Evolutionary conservation across 2,113 vertebrate species (phyloP).

Genomic region (Progne subis): DNA sequence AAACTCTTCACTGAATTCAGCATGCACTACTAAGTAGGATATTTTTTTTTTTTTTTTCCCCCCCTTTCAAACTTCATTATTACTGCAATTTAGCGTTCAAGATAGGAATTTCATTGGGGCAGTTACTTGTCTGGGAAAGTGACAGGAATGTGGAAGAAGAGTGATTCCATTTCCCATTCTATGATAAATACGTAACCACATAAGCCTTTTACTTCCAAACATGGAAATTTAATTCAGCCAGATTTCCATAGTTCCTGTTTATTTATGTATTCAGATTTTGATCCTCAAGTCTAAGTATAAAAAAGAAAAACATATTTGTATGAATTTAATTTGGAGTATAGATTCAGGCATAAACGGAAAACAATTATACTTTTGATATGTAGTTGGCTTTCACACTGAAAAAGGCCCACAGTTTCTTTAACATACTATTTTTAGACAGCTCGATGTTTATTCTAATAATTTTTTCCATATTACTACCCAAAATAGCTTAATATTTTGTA

Average conservation of each 20-base stretch:
- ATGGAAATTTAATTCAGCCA: slow-evolving; percentile 21
- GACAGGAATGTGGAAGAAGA: not conserved
- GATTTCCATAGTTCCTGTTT: slow-evolving; percentile 3
- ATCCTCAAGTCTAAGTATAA: slow-evolving; percentile 4
- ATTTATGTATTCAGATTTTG: slow-evolving; percentile 26
- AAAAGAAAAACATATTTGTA: slow-evolving; percentile 35
- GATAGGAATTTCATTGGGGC: not conserved
- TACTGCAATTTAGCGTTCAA: not conserved
- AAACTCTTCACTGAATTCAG: not conserved
- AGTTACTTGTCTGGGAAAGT: not conserved
- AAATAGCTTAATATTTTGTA: slow-evolving; percentile 43
- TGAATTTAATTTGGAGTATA: slow-evolving; percentile 32
- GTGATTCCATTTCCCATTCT: slow-evolving; percentile 5
- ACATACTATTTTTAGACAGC: slow-evolving; percentile 32
- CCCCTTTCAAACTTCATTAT: not conserved
- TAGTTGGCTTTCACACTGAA: slow-evolving; percentile 6
- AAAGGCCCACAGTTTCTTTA: not conserved
- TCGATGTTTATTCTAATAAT: slow-evolving; percentile 20
- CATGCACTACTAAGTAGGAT: not conserved
- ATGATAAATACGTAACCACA: not conserved
- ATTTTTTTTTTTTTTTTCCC: not conserved
- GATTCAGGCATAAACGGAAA: slow-evolving; percentile 25
- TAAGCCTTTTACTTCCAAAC: slow-evolving; percentile 44
- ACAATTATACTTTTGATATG: slow-evolving; percentile 20
- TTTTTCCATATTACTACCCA: slow-evolving; percentile 40